Evolutionary conservation across 1,140 invertebrate species (phyloP).

Genomic region (Pinna nobilis): DNA sequence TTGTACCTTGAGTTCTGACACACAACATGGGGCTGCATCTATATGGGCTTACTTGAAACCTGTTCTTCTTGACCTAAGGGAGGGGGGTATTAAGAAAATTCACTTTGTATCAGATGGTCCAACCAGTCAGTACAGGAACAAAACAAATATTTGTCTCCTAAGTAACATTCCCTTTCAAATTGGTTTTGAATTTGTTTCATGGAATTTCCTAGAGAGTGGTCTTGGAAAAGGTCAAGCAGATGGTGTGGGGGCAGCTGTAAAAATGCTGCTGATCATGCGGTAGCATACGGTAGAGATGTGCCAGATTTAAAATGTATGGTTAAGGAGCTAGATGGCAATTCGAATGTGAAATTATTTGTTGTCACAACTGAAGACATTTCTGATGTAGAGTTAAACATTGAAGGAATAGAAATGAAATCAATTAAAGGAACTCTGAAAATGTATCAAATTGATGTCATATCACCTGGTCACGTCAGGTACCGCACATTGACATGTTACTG

Average conservation of each 20-base stretch:
- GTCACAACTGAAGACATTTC: too few species aligned
- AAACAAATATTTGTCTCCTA: constrained; percentile 47
- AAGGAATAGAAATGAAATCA: too few species aligned
- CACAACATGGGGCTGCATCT: not conserved
- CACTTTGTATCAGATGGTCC: constrained; percentile 53
- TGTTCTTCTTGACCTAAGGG: constrained; percentile 29
- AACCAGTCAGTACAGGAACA: constrained; percentile 49
- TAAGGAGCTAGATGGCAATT: too few species aligned
- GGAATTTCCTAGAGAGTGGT: constrained; percentile 73
- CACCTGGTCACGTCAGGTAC: too few species aligned
- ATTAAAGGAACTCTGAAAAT: too few species aligned
- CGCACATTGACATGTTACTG: too few species aligned
- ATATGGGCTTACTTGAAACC: constrained; percentile 49
- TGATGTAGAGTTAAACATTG: too few species aligned
- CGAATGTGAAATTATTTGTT: too few species aligned
- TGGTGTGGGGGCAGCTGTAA: constrained; percentile 73
- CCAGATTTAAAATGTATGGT: too few species aligned
- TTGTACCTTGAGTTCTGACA: not conserved
- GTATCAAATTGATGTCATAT: too few species aligned
- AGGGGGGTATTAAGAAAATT: constrained; percentile 33
- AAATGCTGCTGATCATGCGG: too few species aligned
- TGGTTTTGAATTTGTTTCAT: constrained; percentile 49
- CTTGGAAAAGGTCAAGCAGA: constrained; percentile 75
- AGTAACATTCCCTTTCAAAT: constrained; percentile 26
- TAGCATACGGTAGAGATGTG: too few species aligned